These are phyloP conservation scores for Scatophagus argus DNA, from an alignment of 2,113 vertebrate genomes.

Conservation along the genomic window DNA sequence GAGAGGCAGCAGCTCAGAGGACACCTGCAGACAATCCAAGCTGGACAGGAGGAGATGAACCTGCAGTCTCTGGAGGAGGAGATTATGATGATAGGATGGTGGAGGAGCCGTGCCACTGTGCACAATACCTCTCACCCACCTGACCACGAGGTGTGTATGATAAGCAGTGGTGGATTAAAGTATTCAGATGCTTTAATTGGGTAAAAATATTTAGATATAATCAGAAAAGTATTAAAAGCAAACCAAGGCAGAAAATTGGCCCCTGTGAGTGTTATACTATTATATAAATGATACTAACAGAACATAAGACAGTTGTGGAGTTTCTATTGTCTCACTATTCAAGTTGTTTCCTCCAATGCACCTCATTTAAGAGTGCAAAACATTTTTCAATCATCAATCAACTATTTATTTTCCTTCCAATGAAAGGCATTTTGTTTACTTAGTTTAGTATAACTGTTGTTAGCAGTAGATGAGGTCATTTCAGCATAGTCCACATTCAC, in stretches of 20 bases:
- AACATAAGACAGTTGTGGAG: too few relatives aligned
- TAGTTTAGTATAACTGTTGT: not conserved
- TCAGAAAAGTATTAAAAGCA: not conserved
- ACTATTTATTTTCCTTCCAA: too few relatives aligned
- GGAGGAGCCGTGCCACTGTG: not conserved
- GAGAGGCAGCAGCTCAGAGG: not conserved
- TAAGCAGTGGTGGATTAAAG: not conserved
- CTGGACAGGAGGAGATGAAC: slow-evolving; percentile 10
- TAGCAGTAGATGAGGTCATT: not conserved
- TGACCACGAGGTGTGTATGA: not conserved
- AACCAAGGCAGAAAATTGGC: too few relatives aligned
- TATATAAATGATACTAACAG: too few relatives aligned
- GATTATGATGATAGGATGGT: too few relatives aligned
- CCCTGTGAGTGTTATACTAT: too few relatives aligned
- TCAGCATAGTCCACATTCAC: not conserved
- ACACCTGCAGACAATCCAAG: not conserved
- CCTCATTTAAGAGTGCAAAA: too few relatives aligned
- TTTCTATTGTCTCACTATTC: too few relatives aligned
- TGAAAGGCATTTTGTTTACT: too few relatives aligned
- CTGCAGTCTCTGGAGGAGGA: slow-evolving; percentile 1
- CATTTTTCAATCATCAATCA: too few relatives aligned
- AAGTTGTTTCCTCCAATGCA: too few relatives aligned
- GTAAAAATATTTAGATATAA: not conserved
- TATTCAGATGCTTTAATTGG: not conserved
- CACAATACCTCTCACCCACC: not conserved